These are phyloP conservation scores for Coturnix japonica DNA, from an alignment of 2,113 vertebrate species.

Conservation along the genomic window DNA sequence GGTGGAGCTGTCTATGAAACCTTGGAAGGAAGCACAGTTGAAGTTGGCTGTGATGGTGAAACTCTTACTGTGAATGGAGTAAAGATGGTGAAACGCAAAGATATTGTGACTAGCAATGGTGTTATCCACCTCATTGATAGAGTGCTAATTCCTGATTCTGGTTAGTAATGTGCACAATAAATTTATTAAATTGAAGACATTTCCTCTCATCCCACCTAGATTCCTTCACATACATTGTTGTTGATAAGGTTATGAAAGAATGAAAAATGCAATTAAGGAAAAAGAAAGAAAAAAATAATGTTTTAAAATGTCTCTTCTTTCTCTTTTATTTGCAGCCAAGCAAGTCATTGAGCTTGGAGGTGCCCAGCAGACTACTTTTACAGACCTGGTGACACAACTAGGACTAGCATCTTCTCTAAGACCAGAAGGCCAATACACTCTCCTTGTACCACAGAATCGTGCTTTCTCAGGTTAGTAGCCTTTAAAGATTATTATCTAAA, in stretches of 20 bases:
- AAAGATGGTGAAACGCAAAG: slow-evolving; percentile 94
- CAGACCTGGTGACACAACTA: slow-evolving; percentile 87
- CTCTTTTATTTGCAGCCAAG: slow-evolving; percentile 83
- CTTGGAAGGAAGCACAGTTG: slow-evolving; percentile 89
- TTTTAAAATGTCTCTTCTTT: not conserved
- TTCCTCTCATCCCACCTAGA: not conserved
- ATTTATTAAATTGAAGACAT: not conserved
- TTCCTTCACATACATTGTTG: not conserved
- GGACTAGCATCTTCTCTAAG: slow-evolving; percentile 85
- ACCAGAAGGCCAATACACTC: slow-evolving; percentile 86
- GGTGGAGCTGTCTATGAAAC: slow-evolving; percentile 89
- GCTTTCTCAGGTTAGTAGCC: slow-evolving; percentile 88
- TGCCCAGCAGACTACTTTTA: slow-evolving; percentile 87
- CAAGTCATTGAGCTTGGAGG: slow-evolving; percentile 92
- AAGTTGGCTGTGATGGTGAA: slow-evolving; percentile 94
- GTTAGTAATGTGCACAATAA: slow-evolving; percentile 74
- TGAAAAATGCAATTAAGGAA: not conserved
- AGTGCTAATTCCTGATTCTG: slow-evolving; percentile 95
- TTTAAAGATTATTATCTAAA: not conserved
- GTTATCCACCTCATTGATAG: slow-evolving; percentile 93
- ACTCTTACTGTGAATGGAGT: slow-evolving; percentile 93
- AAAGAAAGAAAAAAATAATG: not conserved
- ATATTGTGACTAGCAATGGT: slow-evolving; percentile 94
- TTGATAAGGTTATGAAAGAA: not conserved
- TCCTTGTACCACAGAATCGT: slow-evolving; percentile 88